Evolutionary conservation across 2,113 vertebrate species (phyloP), one percentile per base, ranked within the genome.

Genomic region (Trematomus loennbergii): DNA sequence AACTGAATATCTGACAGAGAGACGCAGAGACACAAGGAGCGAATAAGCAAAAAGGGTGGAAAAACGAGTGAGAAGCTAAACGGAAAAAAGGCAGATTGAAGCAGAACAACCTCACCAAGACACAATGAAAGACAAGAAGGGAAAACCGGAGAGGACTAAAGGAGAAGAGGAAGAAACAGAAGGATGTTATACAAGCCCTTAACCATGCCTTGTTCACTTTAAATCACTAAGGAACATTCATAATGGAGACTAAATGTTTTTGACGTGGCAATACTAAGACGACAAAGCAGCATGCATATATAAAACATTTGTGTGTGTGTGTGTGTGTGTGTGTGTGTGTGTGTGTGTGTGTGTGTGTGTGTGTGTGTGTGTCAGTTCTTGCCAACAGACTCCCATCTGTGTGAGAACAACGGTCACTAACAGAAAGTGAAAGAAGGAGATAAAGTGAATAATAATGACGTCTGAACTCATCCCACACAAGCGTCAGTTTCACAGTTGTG

Each of bases 341-440:
- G n/a, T n/a, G n/a, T n/a, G n/a, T n/a, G n/a, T n/a, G n/a, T n/a
- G n/a, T n/a, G n/a, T n/a, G n/a, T n/a, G n/a, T n/a, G n/a, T n/a
- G 53, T 71, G 58, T 78, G 48, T 72, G 36, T 48, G 53, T 64
- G 67, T 75, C 58, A 57, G 66, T 68, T 71, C 81, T 81, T 61
- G 82, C 79, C 82, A 88, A 70, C 50, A 87, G 81, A 84, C 78
- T 82, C 20, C 85, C 87, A 83, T 89, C 75, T 87, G 77, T 75
- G 83, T 70, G 49, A 63, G 36, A 77, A 66, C 4, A 43, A 68
- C 36, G n/a, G 68, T 40, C 52, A 79, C 55, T 68, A 52, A 49
- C 6, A 22, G 73, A 72, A 64, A 72, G 64, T 15, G 50, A 71
- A 53, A 74, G 59, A 75, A 61, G 33, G 16, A 4, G 45, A 77